Conservation (phyloP, 2,113 vertebrate genomes). For the Grammomys surdaster region DNA sequence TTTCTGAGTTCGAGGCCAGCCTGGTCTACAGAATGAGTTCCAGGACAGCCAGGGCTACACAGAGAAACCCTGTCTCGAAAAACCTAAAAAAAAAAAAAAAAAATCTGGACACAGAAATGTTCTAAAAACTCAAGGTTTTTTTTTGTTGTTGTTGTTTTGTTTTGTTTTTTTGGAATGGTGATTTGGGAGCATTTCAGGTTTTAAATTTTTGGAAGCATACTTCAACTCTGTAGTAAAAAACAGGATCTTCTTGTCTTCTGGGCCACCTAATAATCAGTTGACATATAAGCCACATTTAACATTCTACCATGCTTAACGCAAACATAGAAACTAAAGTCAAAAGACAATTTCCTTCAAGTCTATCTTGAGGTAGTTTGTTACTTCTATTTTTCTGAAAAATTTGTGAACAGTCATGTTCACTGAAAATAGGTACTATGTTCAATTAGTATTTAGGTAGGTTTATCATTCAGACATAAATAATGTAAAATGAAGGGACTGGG, state of each 20-base stretch:
- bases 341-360: not conserved
- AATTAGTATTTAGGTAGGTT: constrained; percentile 37
- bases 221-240: constrained; percentile 3
- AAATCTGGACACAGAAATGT: not conserved
- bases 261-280: not conserved
- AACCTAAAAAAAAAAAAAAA: not conserved
- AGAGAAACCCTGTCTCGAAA: too few relatives aligned
- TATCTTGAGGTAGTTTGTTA: constrained; percentile 28
- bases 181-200: not conserved
- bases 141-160: not conserved
- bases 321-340: constrained; percentile 49
- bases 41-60: too few relatives aligned
- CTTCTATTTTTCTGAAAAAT: constrained; percentile 53
- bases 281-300: constrained; percentile 24
- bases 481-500: not conserved
- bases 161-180: too few relatives aligned
- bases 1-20: too few relatives aligned
- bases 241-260: not conserved
- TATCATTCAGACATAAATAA: not conserved
- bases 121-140: not conserved
- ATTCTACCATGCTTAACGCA: not conserved
- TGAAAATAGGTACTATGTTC: constrained; percentile 25
- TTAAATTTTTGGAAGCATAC: not conserved
- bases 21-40: too few relatives aligned
- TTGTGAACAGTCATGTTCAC: constrained; percentile 3